phyloP scores from a whole-genome alignment of 2,797 vertebrate genomes.

The Microctenopoma lineatum region DNA sequence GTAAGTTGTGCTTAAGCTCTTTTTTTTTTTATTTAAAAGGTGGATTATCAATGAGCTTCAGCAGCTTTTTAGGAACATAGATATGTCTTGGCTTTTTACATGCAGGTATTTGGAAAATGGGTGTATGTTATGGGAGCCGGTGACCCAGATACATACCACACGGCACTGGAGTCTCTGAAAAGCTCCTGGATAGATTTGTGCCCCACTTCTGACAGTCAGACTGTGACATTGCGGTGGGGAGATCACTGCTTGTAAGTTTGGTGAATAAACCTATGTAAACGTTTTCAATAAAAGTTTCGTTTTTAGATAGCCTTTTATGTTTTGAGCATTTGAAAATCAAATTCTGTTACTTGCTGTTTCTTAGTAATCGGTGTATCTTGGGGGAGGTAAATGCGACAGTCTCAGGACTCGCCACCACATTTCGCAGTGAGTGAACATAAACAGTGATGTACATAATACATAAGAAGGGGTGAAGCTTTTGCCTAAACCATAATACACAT shows the following conservation, averaged over 20 bases:
- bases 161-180: constrained; percentile 72
- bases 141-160: constrained; percentile 74
- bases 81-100: not conserved
- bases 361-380: constrained; percentile 67
- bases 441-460: not conserved
- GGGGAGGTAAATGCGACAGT: constrained; percentile 74
- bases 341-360: constrained; percentile 11
- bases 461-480: not conserved
- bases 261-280: not conserved
- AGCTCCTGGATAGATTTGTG: constrained; percentile 78
- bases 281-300: not conserved
- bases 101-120: constrained; percentile 79
- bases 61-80: not conserved
- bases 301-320: not conserved
- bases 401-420: constrained; percentile 66
- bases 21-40: not conserved
- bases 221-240: constrained; percentile 72
- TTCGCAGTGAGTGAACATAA: constrained; percentile 72
- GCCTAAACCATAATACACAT: not conserved
- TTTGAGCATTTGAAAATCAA: not conserved
- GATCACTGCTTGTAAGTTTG: constrained; percentile 77
- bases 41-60: not conserved
- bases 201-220: constrained; percentile 56
- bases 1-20: constrained; percentile 43
- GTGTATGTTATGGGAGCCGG: constrained; percentile 79